Percentiles rank a stretch among this genome's conserved stretches.
These are phyloP conservation scores for Glaucidium brasilianum DNA, from an alignment of 2,113 vertebrate genomes.

Conservation along the genomic window DNA sequence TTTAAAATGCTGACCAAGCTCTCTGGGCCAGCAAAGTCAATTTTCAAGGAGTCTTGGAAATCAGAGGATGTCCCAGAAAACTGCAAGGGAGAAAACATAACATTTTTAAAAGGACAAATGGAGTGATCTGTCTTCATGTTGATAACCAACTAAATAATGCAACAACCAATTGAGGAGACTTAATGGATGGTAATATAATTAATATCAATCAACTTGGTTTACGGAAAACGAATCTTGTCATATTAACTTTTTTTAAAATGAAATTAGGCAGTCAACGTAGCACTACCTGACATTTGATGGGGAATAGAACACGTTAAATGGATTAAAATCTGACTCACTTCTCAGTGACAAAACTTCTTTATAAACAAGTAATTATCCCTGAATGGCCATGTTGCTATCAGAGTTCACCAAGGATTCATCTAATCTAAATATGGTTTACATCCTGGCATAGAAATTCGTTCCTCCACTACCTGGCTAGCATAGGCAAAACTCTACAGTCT, in stretches of 20 bases:
- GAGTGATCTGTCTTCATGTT: not conserved
- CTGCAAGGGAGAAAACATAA: not conserved
- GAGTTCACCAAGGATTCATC: not conserved
- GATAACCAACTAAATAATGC: not conserved
- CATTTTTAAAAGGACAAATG: not conserved
- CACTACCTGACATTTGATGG: not conserved
- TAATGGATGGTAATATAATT: not conserved
- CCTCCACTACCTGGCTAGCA: not conserved
- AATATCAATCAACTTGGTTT: not conserved
- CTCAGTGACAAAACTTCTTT: not conserved
- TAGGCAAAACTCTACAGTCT: not conserved
- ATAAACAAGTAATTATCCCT: not conserved
- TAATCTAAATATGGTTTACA: not conserved
- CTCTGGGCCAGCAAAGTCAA: not conserved
- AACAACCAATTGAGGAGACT: not conserved
- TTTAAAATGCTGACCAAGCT: not conserved
- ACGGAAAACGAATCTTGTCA: constrained; percentile 9
- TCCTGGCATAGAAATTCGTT: not conserved
- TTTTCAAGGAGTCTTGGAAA: not conserved
- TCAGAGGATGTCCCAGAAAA: not conserved
- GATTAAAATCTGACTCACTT: not conserved
- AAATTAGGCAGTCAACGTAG: not conserved
- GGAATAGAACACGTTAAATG: not conserved
- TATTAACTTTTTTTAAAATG: not conserved
- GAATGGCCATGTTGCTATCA: fast-evolving